Percentiles rank a stretch among this genome's conserved stretches.
phyloP scores from a whole-genome alignment of 2,888 invertebrate species.

The Hydriomena furcata region DNA sequence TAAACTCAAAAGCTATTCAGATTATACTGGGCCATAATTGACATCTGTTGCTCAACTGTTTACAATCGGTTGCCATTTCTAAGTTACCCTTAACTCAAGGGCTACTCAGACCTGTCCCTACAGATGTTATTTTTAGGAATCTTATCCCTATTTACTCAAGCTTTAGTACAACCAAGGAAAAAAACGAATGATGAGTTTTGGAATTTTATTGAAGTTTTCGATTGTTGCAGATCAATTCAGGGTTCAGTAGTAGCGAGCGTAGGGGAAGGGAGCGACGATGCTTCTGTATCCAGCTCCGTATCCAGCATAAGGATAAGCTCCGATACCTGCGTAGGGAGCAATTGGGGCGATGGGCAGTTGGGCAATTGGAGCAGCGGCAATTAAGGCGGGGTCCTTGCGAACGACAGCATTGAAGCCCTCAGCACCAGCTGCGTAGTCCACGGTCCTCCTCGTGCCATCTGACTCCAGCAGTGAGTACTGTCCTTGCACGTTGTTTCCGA shows the following conservation, averaged over 20 bases:
- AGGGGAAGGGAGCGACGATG: slow-evolving; percentile 34
- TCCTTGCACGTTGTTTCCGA: slow-evolving; percentile 47
- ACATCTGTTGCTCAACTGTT: neutral
- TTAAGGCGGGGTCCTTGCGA: slow-evolving; percentile 66
- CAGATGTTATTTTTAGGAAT: neutral
- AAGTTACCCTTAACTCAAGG: neutral
- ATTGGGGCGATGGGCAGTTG: slow-evolving; percentile 20
- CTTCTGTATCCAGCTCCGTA: slow-evolving; percentile 17
- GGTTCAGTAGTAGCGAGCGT: slow-evolving; percentile 39
- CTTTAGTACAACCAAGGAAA: neutral
- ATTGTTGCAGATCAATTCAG: slow-evolving; percentile 22
- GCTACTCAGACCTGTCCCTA: neutral
- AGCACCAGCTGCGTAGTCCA: slow-evolving; percentile 80
- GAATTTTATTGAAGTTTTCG: slow-evolving; percentile 32
- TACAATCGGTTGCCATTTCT: neutral
- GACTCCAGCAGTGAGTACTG: slow-evolving; percentile 70
- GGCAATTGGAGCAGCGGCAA: slow-evolving; percentile 49
- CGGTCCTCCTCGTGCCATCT: slow-evolving; percentile 78
- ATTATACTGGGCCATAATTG: too few relatives aligned
- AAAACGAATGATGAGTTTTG: neutral
- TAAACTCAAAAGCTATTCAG: too few relatives aligned
- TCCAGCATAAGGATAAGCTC: slow-evolving; percentile 34
- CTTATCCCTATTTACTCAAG: too few relatives aligned
- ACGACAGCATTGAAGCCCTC: slow-evolving; percentile 82
- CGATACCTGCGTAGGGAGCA: slow-evolving; percentile 29